A percentile compares a stretch with the other conserved stretches of the same genome.
Evolutionary conservation across 2,113 vertebrate genomes (phyloP).

Genomic region (Bucco capensis): DNA sequence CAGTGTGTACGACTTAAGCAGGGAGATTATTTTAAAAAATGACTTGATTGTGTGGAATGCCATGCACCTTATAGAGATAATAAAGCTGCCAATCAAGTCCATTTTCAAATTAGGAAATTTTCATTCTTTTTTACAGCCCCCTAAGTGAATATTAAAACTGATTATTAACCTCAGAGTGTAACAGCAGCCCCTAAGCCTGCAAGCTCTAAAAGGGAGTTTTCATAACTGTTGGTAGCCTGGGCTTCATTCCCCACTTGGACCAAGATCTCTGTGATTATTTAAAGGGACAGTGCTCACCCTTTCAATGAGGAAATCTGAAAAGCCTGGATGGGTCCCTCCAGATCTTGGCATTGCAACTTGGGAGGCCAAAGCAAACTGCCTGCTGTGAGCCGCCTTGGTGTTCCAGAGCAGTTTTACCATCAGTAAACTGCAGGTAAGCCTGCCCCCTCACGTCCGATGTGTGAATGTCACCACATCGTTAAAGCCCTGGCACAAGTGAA

Average conservation of each 20-base stretch:
- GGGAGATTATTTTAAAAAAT: constrained; percentile 79
- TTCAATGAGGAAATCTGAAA: not conserved
- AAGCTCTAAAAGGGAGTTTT: constrained; percentile 29
- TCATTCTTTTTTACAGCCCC: constrained; percentile 74
- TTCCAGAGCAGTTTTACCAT: not conserved
- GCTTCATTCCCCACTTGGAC: not conserved
- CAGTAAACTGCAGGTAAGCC: constrained; percentile 59
- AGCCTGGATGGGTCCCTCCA: not conserved
- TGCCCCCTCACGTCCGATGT: constrained; percentile 69
- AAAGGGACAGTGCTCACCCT: not conserved
- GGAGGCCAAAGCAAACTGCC: not conserved
- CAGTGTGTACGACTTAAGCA: constrained; percentile 76
- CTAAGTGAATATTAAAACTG: constrained; percentile 73
- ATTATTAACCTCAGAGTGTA: constrained; percentile 65
- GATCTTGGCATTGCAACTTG: not conserved
- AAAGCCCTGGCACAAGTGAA: not conserved
- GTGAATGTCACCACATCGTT: not conserved
- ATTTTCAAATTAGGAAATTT: constrained; percentile 70
- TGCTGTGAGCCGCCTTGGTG: not conserved
- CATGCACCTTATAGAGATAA: constrained; percentile 76
- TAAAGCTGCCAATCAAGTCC: constrained; percentile 81
- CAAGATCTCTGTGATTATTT: not conserved
- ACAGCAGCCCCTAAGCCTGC: constrained; percentile 20
- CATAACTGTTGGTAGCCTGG: constrained; percentile 1
- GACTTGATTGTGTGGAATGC: constrained; percentile 80